phyloP scores from a whole-genome alignment of 2,113 vertebrate genomes.

The Hypomesus transpacificus region DNA sequence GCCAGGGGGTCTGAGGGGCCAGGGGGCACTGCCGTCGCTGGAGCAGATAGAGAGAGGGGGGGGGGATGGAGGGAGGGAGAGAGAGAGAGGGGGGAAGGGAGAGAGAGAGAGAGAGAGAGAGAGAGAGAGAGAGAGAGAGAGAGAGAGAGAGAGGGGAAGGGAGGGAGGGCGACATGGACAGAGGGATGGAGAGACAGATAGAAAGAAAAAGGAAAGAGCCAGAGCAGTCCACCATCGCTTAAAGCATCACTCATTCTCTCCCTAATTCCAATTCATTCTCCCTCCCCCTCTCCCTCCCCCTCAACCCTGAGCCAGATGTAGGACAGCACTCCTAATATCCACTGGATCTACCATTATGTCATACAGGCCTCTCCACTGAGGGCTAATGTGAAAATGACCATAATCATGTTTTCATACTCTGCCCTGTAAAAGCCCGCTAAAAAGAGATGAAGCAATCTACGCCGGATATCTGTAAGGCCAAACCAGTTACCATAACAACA shows the following conservation, averaged over 20 bases:
- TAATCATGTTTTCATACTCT: conserved; percentile 52
- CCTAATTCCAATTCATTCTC: conserved; percentile 41
- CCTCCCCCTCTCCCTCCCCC: conserved; percentile 11
- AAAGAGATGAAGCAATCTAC: conserved; percentile 48
- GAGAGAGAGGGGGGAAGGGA: not conserved
- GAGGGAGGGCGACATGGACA: not conserved
- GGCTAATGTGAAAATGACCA: conserved; percentile 51
- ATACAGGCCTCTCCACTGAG: conserved; percentile 39
- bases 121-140: not conserved
- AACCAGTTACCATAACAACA: conserved; percentile 59
- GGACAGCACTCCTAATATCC: conserved; percentile 48
- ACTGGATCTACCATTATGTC: conserved; percentile 40
- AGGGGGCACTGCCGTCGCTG: too few relatives aligned
- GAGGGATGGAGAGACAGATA: conserved; percentile 11
- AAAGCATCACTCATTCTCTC: conserved; percentile 38
- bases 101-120: conserved; percentile 10
- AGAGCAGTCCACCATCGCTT: too few relatives aligned
- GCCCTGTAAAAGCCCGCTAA: conserved; percentile 21
- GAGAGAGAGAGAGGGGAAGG: not conserved
- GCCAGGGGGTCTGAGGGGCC: too few relatives aligned
- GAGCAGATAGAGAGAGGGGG: too few relatives aligned
- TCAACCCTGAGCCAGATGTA: conserved; percentile 50
- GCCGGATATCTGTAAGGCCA: conserved; percentile 47
- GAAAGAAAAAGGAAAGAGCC: not conserved
- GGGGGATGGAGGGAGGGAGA: conserved; percentile 18